A percentile compares a stretch with the other conserved stretches of the same genome.
phyloP scores from a whole-genome alignment of 1,140 invertebrate species.

The Dendroctonus ponderosae region DNA sequence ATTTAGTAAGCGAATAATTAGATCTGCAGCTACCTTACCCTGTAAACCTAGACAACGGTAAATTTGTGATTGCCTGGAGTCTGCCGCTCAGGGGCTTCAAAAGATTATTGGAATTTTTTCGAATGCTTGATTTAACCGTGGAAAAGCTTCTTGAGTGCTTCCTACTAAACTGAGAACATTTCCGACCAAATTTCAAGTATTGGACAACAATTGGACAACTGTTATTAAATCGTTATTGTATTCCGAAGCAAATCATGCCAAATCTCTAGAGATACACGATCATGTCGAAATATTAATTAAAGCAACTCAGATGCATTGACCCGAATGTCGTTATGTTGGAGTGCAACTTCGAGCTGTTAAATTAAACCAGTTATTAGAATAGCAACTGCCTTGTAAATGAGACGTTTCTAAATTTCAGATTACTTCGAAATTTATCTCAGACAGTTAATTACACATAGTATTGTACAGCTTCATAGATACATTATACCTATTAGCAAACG shows the following conservation, averaged over 20 bases:
- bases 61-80: slow-evolving; percentile 18
- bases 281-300: slow-evolving; percentile 2
- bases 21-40: slow-evolving; percentile 30
- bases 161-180: too few species aligned
- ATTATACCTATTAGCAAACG: neutral
- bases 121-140: too few species aligned
- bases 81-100: too few species aligned
- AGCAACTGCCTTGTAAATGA: slow-evolving; percentile 3
- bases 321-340: neutral
- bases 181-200: too few species aligned
- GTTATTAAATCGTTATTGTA: too few species aligned
- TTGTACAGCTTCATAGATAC: neutral
- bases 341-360: neutral
- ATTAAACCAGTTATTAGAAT: slow-evolving; percentile 1
- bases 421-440: neutral
- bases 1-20: slow-evolving; percentile 30
- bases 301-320: slow-evolving; percentile 1
- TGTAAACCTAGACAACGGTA: slow-evolving; percentile 23
- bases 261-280: neutral
- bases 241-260: too few species aligned
- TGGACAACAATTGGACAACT: too few species aligned
- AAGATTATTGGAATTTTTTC: too few species aligned
- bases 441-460: neutral
- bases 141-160: too few species aligned
- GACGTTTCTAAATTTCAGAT: slow-evolving; percentile 1